Base-by-base conservation (phyloP, 2,888 invertebrate genomes). In the Agrochola lychnidis region DNA sequence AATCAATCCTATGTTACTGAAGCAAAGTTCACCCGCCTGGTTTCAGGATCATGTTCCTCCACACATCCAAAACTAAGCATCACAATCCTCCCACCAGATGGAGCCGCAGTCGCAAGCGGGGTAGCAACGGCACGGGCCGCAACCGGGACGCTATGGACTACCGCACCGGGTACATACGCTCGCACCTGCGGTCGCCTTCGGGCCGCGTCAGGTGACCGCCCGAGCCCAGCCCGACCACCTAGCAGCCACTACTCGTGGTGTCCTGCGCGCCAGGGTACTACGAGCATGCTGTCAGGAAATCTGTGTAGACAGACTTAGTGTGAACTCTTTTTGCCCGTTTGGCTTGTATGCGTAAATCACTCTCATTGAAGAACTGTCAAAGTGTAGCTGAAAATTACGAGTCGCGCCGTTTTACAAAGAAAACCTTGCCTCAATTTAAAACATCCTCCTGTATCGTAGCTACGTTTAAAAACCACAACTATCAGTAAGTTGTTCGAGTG, bases 161-260 rank as follows among this genome's bases (percentile, higher is more conserved):
- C 95, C 97, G 98, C 90, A 98, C 98, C 66, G 98, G 98, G 82
- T 99, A 99, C 97, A 99, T 99, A 94, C 98, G 99, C 90, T 99
- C 99, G 87, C 98, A 99, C 96, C 97, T 99, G 90, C 98, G 99
- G 89, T 99, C 99, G 91, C 99, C 99, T 70, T 99, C 99, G 86
- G 99, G 99, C 93, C 98, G 99, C 95, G 99, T 99, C 95, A 98
- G 99, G 98, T 99, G 98, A 98, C 98, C 97, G 97, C 93, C 92
- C 82, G 79, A 83, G 83, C 83, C 87, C 70, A 57, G 64, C 61
- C 73, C 77, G 66, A 53, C 84, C 61, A 56, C 83, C 66, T 76
- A 76, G 85, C 85, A 82, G 79, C 79, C 84, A 19, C 84, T 79
- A 56, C 85, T 79, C 85, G 85, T 84, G 61, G 82, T 84, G 61